Conservation (phyloP, 2,797 vertebrate species). For the Oophaga sylvatica region DNA sequence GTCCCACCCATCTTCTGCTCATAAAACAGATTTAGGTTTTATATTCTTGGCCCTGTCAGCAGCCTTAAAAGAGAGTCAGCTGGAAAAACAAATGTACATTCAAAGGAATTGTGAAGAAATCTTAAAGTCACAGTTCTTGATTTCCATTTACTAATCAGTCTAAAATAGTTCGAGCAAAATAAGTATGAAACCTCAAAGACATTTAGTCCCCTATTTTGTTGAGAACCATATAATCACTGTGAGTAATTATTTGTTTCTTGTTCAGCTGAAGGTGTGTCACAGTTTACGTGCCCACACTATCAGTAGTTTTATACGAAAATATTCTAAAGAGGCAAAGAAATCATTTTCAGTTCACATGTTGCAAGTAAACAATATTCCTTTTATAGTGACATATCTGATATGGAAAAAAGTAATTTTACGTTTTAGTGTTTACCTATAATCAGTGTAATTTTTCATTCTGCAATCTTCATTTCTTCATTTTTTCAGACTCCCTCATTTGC, state of each 20-base stretch:
- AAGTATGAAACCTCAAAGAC: not conserved
- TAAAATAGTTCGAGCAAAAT: not conserved
- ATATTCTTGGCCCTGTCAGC: conserved; percentile 51
- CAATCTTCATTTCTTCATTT: no score
- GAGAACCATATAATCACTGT: not conserved
- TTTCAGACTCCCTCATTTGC: no score
- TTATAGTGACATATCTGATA: no score
- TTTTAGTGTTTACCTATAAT: no score
- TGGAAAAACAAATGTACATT: conserved; percentile 49
- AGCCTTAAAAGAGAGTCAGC: conserved; percentile 43
- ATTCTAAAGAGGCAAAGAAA: no score
- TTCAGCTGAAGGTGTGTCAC: not conserved
- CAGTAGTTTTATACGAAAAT: not conserved
- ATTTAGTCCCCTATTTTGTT: not conserved
- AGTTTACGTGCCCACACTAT: not conserved
- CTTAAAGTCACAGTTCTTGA: not conserved
- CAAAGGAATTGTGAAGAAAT: conserved; percentile 17
- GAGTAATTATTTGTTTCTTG: not conserved
- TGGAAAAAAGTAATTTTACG: no score
- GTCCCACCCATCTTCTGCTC: conserved; percentile 48
- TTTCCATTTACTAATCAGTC: not conserved
- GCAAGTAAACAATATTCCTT: no score
- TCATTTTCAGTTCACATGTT: no score
- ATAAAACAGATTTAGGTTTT: conserved; percentile 59
- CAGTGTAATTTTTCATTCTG: no score